Percentiles rank a stretch among this genome's conserved stretches.
phyloP scores from a whole-genome alignment of 2,797 vertebrate genomes.

The Rallus crepitans region DNA sequence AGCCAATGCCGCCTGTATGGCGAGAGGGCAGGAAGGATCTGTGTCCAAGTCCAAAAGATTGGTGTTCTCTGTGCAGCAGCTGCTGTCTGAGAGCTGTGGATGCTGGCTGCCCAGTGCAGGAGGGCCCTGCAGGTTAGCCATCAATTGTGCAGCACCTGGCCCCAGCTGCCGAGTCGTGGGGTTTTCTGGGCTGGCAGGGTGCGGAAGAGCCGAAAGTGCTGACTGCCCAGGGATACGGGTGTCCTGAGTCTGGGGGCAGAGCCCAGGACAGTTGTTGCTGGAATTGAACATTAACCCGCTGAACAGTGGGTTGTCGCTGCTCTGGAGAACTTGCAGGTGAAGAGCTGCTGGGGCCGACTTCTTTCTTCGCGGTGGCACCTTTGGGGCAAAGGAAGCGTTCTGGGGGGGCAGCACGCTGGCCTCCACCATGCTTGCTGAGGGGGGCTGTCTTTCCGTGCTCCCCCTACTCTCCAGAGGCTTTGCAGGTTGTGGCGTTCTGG shows the following conservation, averaged over 20 bases:
- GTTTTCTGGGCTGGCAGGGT: not conserved
- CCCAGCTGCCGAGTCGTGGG: not conserved
- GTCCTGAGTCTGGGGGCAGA: not conserved
- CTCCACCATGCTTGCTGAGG: not conserved
- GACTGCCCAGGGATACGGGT: fast-evolving
- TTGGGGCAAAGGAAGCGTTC: constrained; percentile 43
- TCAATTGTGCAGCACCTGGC: not conserved
- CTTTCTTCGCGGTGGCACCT: constrained; percentile 82
- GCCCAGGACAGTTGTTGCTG: constrained; percentile 17
- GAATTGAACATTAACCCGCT: constrained; percentile 13
- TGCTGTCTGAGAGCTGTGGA: not conserved
- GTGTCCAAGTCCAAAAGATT: not conserved
- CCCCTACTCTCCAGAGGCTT: constrained; percentile 54
- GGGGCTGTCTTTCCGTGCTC: not conserved
- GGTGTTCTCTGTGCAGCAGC: constrained; percentile 11
- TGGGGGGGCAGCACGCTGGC: not conserved
- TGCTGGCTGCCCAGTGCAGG: constrained; percentile 9
- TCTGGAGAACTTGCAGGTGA: constrained; percentile 78
- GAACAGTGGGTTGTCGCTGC: constrained; percentile 40
- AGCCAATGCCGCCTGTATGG: not conserved
- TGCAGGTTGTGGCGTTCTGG: constrained; percentile 72
- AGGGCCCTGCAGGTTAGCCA: not conserved
- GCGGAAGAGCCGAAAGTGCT: not conserved
- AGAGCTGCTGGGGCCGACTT: constrained; percentile 81
- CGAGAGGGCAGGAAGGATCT: not conserved